Percentiles rank a stretch among this genome's conserved stretches.
These are phyloP conservation scores for Dendrolimus kikuchii DNA, from an alignment of 1,140 invertebrate genomes.

Conservation along the genomic window DNA sequence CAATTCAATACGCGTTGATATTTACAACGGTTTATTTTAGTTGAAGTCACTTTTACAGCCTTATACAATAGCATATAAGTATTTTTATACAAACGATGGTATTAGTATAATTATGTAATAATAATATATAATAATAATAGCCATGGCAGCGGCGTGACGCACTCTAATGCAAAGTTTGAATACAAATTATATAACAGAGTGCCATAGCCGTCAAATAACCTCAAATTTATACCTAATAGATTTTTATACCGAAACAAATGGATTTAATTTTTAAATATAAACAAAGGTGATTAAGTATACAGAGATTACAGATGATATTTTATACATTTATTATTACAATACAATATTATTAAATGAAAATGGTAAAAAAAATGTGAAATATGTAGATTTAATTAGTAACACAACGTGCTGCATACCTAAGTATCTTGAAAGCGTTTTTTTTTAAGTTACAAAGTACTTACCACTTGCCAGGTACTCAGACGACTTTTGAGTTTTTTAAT, in stretches of 20 bases:
- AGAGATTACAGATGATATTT: constrained; percentile 72
- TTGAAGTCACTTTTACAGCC: constrained; percentile 54
- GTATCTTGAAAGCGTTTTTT: constrained; percentile 19
- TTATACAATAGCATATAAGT: constrained; percentile 68
- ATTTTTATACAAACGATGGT: constrained; percentile 62
- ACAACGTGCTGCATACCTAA: constrained; percentile 51
- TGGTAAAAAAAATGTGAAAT: constrained; percentile 37
- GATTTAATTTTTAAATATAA: constrained; percentile 72
- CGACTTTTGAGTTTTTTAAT: no score
- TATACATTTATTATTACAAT: constrained; percentile 68
- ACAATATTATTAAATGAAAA: constrained; percentile 59
- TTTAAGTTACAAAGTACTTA: constrained; percentile 8
- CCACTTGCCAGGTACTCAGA: no score
- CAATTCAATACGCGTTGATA: no score
- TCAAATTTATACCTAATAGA: constrained; percentile 71
- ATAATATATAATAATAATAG: constrained; percentile 27
- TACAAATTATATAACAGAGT: constrained; percentile 61
- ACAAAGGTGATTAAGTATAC: constrained; percentile 72
- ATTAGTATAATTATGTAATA: no score
- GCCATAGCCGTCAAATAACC: constrained; percentile 66
- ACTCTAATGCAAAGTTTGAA: constrained; percentile 60
- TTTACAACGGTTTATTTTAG: not conserved
- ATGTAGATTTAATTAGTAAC: constrained; percentile 66
- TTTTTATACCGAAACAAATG: constrained; percentile 72
- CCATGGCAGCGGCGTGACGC: constrained; percentile 36